Evolutionary conservation across 2,797 vertebrate species (phyloP).

Genomic region (Craterocephalus amniculus): DNA sequence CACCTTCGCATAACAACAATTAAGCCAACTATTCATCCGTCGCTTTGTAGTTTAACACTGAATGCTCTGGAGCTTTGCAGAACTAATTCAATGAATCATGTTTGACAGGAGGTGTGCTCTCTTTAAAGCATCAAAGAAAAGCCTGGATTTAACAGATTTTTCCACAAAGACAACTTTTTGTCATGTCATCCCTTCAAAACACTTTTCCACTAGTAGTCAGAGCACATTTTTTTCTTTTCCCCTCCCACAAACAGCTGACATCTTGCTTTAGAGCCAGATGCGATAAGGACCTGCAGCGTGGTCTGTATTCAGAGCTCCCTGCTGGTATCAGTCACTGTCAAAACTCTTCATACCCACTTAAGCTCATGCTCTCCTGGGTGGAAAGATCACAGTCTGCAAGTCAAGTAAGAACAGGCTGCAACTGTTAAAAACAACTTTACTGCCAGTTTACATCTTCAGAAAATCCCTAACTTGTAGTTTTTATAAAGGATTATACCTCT

Average conservation of each 20-base stretch:
- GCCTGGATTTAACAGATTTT: slow-evolving; percentile 5
- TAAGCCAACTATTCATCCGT: slow-evolving; percentile 56
- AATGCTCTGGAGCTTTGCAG: slow-evolving; percentile 36
- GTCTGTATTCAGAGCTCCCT: slow-evolving; percentile 50
- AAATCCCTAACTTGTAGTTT: background rate
- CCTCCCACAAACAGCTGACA: slow-evolving; percentile 37
- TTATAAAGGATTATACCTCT: background rate
- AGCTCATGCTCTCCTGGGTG: slow-evolving; percentile 50
- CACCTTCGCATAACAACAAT: slow-evolving; percentile 37
- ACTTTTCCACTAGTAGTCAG: slow-evolving; percentile 20
- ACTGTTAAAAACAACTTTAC: slow-evolving; percentile 35
- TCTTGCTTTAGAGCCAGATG: slow-evolving; percentile 47
- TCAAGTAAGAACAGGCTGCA: slow-evolving; percentile 41
- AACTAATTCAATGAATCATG: slow-evolving; percentile 52
- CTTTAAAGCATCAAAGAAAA: slow-evolving; percentile 36
- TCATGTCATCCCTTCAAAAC: background rate
- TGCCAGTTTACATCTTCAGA: slow-evolving; percentile 19
- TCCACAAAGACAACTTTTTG: slow-evolving; percentile 7
- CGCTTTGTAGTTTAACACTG: slow-evolving; percentile 28
- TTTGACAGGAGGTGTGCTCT: slow-evolving; percentile 44
- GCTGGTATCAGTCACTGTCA: slow-evolving; percentile 63
- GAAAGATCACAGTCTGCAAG: slow-evolving; percentile 48
- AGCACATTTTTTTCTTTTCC: background rate
- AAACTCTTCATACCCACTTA: slow-evolving; percentile 57
- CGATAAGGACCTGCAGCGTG: slow-evolving; percentile 43